phyloP scores from a whole-genome alignment of 2,797 vertebrate genomes.

The Sciurus carolinensis region DNA sequence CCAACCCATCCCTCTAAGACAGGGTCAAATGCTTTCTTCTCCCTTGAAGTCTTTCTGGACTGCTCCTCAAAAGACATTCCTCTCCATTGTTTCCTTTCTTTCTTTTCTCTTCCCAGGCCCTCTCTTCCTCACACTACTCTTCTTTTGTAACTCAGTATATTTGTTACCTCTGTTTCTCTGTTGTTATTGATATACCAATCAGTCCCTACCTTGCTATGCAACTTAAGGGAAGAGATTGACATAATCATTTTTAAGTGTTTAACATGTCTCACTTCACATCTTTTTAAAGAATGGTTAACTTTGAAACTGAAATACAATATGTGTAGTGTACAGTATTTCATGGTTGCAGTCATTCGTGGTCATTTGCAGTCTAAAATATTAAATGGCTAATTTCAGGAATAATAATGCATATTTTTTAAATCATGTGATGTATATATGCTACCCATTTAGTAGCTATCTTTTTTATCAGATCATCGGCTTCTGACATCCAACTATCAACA shows the following conservation, averaged over 20 bases:
- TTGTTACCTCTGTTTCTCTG: not conserved
- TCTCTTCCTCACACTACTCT: not conserved
- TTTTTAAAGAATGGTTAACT: not conserved
- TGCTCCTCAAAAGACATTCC: not conserved
- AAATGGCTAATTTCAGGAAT: no score
- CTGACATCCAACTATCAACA: no score
- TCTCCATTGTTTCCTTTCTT: not conserved
- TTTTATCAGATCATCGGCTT: no score
- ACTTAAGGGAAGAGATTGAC: not conserved
- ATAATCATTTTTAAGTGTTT: not conserved
- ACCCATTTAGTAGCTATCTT: no score
- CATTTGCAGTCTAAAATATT: no score
- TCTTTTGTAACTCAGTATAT: not conserved
- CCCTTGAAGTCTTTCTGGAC: not conserved
- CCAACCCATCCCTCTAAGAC: not conserved
- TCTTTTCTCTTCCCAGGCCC: not conserved
- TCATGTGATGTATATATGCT: no score
- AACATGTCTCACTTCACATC: no score
- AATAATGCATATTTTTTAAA: no score
- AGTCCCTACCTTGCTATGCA: not conserved
- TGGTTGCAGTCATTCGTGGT: no score
- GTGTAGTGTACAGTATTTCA: no score
- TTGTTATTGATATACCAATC: not conserved
- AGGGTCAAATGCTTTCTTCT: not conserved
- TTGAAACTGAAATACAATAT: not conserved